These are phyloP conservation scores for Ostrea denselamellosa DNA, from an alignment of 1,140 invertebrate genomes.

Conservation along the genomic window DNA sequence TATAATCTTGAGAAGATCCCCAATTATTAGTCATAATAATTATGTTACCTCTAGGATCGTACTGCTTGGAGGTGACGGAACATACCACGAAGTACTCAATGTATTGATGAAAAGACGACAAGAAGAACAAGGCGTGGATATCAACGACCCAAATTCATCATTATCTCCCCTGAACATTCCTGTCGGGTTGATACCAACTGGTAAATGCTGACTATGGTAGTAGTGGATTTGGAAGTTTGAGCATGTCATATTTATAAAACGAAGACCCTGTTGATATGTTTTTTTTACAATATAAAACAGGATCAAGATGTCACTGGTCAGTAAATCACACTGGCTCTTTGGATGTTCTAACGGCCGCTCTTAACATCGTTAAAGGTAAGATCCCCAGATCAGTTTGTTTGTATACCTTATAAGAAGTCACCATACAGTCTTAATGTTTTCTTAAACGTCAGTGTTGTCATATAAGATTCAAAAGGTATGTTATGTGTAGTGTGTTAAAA, in stretches of 20 bases:
- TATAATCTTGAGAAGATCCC: no score
- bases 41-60: background rate
- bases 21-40: background rate
- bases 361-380: conserved; percentile 62
- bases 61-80: conserved; percentile 23
- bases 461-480: no score
- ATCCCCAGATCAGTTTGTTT: background rate
- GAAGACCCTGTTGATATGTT: background rate
- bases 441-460: no score
- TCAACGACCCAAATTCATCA: background rate
- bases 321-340: conserved; percentile 44
- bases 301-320: conserved; percentile 59
- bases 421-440: no score
- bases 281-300: conserved; percentile 38
- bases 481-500: no score
- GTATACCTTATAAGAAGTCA: no score
- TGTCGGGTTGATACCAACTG: background rate
- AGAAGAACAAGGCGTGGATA: conserved; percentile 8
- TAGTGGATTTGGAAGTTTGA: background rate
- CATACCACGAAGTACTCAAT: conserved; percentile 2
- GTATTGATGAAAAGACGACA: background rate
- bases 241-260: background rate
- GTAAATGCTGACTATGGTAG: background rate
- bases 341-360: conserved; percentile 58
- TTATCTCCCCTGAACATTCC: background rate